Conservation (phyloP, 2,113 vertebrate species). For the Bubalus kerabau region DNA sequence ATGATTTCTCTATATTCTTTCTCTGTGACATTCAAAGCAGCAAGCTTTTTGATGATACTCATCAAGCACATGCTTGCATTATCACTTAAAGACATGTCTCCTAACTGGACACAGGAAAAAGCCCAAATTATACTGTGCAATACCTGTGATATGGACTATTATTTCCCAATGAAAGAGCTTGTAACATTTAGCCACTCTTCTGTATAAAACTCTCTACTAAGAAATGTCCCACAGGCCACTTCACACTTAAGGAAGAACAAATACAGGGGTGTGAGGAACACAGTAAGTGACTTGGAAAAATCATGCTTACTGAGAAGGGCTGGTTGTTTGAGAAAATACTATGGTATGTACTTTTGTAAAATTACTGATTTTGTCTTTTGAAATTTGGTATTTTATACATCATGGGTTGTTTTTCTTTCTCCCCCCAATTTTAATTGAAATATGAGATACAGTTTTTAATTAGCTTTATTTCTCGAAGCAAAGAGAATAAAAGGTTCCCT, state of each 20-base stretch:
- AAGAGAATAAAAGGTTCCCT: background rate
- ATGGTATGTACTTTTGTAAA: background rate
- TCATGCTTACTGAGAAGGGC: background rate
- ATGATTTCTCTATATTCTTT: conserved; percentile 89
- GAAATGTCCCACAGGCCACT: background rate
- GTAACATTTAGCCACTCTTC: background rate
- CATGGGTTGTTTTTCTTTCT: background rate
- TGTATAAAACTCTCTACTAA: background rate
- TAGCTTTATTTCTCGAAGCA: background rate
- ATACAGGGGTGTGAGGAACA: background rate
- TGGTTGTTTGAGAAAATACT: background rate
- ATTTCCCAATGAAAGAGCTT: background rate
- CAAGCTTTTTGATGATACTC: conserved; percentile 84
- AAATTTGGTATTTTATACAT: background rate
- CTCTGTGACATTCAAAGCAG: conserved; percentile 80
- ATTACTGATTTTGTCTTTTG: background rate
- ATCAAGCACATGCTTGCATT: conserved; percentile 90
- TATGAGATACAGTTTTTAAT: background rate
- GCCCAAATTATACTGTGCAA: background rate
- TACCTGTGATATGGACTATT: background rate
- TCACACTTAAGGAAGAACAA: background rate
- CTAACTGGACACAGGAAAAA: conserved; percentile 81
- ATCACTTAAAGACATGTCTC: conserved; percentile 96
- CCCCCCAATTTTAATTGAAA: background rate
- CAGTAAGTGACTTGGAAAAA: background rate